phyloP scores from a whole-genome alignment of 2,113 vertebrate genomes.

The Physeter macrocephalus region DNA sequence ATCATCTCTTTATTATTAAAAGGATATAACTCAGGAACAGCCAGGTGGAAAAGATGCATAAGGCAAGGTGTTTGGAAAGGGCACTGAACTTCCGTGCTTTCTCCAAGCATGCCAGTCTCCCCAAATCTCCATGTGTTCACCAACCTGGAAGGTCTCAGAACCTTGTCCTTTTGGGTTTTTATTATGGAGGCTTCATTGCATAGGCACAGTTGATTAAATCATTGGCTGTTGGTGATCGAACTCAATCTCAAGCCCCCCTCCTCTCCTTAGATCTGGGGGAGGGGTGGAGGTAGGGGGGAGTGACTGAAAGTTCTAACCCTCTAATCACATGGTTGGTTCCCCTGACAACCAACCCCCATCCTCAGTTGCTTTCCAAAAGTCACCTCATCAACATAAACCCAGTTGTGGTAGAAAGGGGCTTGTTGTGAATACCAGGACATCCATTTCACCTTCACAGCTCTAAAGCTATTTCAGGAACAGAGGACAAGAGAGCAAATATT shows the following conservation, averaged over 20 bases:
- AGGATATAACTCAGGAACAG: not conserved
- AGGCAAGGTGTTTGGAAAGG: not conserved
- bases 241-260: not conserved
- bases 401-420: not conserved
- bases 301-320: not conserved
- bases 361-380: not conserved
- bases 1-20: not conserved
- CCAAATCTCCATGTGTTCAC: not conserved
- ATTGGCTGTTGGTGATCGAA: not conserved
- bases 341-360: not conserved
- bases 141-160: not conserved
- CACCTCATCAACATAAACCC: not conserved
- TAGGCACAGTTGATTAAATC: not conserved
- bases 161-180: not conserved
- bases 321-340: not conserved
- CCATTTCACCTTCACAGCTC: not conserved
- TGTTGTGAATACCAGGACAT: not conserved
- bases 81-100: not conserved
- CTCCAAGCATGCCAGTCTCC: not conserved
- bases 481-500: not conserved
- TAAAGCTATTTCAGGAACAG: not conserved
- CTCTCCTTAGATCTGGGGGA: not conserved
- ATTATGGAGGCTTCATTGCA: not conserved
- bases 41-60: not conserved
- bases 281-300: not conserved